Percentiles rank a stretch among this genome's conserved stretches.
Evolutionary conservation across 2,113 vertebrate genomes (phyloP).

Genomic region (Mus musculus): DNA sequence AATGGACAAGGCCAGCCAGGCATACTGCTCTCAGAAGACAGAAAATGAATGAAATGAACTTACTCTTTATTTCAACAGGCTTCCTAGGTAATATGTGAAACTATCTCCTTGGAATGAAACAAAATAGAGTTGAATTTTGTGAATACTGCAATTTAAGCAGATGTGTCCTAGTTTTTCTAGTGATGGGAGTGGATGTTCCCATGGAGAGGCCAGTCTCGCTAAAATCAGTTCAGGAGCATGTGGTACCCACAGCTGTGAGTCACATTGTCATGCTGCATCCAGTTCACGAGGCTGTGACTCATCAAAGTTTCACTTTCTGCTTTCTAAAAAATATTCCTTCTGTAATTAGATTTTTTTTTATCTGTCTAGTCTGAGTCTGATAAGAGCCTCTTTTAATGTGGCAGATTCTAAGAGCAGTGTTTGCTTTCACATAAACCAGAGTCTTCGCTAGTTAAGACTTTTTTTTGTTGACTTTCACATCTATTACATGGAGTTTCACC

Average conservation of each 20-base stretch:
- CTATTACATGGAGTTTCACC: slow-evolving; percentile 72
- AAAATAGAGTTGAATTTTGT: neutral
- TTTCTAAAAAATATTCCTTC: neutral
- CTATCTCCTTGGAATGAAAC: neutral
- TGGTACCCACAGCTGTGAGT: neutral
- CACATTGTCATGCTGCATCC: neutral
- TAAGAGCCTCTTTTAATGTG: slow-evolving; percentile 55
- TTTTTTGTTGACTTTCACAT: slow-evolving; percentile 71
- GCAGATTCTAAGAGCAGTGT: neutral
- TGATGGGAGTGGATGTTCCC: neutral
- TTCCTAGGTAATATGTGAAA: neutral
- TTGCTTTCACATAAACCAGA: slow-evolving; percentile 77
- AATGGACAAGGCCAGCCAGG: neutral
- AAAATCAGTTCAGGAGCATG: neutral
- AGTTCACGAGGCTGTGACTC: neutral
- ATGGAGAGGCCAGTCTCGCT: no score
- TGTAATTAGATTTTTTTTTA: slow-evolving; percentile 60
- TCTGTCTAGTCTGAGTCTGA: slow-evolving; percentile 1
- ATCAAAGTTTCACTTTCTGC: neutral
- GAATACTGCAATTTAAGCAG: neutral
- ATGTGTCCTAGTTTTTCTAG: no score
- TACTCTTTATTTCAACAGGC: neutral
- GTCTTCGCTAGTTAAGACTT: slow-evolving; percentile 65
- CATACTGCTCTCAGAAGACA: neutral
- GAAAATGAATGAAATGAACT: neutral